phyloP scores from a whole-genome alignment of 2,113 vertebrate species.

The Fukomys damarensis region DNA sequence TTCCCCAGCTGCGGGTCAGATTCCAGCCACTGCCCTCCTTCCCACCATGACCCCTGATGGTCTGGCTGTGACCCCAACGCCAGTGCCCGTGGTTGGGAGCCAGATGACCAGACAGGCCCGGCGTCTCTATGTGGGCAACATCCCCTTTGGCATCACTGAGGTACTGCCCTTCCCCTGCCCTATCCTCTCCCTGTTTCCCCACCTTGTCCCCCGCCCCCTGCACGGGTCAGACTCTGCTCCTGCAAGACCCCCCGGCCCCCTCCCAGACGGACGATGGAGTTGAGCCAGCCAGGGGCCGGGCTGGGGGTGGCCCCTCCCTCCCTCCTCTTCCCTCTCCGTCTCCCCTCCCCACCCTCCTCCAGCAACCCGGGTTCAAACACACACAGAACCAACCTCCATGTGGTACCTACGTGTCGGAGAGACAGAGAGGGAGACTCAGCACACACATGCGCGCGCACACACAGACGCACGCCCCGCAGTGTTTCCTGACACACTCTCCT shows the following conservation, averaged over 20 bases:
- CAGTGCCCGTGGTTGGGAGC: conserved; percentile 95
- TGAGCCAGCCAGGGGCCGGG: conserved; percentile 83
- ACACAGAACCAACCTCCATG: conserved; percentile 36
- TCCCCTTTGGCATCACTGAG: conserved; percentile 96
- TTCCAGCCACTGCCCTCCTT: conserved; percentile 94
- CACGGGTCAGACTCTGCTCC: conserved; percentile 81
- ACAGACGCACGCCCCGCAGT: conserved; percentile 37
- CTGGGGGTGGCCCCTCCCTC: conserved; percentile 80
- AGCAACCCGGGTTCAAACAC: conserved; percentile 68
- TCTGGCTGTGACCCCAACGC: conserved; percentile 93
- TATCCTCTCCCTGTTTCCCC: conserved; percentile 29
- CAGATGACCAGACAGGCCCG: conserved; percentile 96
- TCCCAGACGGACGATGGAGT: conserved; percentile 82
- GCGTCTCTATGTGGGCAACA: conserved; percentile 95
- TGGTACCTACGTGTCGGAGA: conserved; percentile 68
- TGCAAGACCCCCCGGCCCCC: conserved; percentile 82
- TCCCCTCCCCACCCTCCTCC: conserved; percentile 67
- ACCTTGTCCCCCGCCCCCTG: conserved; percentile 66
- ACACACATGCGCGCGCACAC: not conserved
- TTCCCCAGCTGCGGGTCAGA: conserved; percentile 93
- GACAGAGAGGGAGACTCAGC: conserved; percentile 78
- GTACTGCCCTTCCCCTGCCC: conserved; percentile 79
- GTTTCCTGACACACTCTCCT: conserved; percentile 72
- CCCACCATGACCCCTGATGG: conserved; percentile 96
- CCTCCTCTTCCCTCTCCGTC: conserved; percentile 66